phyloP scores from a whole-genome alignment of 1,140 invertebrate genomes.

The Chymomyza costata region DNA sequence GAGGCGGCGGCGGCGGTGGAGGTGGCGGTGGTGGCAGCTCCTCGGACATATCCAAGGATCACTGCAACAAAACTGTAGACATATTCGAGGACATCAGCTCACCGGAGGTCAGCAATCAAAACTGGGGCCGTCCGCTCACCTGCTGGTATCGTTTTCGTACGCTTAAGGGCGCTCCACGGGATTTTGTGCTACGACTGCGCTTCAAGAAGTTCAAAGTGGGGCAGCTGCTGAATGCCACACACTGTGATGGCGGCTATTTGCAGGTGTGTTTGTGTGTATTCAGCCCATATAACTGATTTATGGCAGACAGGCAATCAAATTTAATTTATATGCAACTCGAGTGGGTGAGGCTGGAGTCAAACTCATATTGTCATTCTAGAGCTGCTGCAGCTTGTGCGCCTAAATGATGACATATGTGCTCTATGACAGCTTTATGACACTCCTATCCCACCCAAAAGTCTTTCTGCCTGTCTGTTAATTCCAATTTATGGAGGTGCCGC shows the following conservation, averaged over 20 bases:
- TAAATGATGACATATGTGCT: slow-evolving; percentile 30
- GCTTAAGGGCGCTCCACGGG: slow-evolving; percentile 86
- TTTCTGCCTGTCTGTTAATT: too few relatives aligned
- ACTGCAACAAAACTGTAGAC: slow-evolving; percentile 94
- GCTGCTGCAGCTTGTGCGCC: slow-evolving; percentile 30
- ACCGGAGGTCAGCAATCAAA: slow-evolving; percentile 87
- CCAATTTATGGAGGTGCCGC: not conserved
- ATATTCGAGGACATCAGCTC: slow-evolving; percentile 93
- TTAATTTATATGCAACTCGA: slow-evolving; percentile 70
- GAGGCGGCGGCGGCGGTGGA: slow-evolving; percentile 33
- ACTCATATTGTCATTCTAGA: not conserved
- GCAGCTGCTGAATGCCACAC: slow-evolving; percentile 87
- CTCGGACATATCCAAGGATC: slow-evolving; percentile 77
- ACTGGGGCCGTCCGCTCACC: slow-evolving; percentile 87
- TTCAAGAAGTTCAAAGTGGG: slow-evolving; percentile 96
- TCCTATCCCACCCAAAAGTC: too few relatives aligned
- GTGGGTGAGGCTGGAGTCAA: not conserved
- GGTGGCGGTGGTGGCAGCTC: slow-evolving; percentile 50
- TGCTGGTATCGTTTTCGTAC: slow-evolving; percentile 92
- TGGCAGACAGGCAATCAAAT: slow-evolving; percentile 33
- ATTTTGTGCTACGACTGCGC: slow-evolving; percentile 91
- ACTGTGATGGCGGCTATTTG: slow-evolving; percentile 89
- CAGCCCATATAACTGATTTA: slow-evolving; percentile 37
- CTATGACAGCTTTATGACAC: slow-evolving; percentile 45
- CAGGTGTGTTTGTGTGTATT: slow-evolving; percentile 79